A percentile compares a stretch with the other conserved stretches of the same genome.
Conservation (phyloP, 2,888 invertebrate genomes). For the Altica lythri region DNA sequence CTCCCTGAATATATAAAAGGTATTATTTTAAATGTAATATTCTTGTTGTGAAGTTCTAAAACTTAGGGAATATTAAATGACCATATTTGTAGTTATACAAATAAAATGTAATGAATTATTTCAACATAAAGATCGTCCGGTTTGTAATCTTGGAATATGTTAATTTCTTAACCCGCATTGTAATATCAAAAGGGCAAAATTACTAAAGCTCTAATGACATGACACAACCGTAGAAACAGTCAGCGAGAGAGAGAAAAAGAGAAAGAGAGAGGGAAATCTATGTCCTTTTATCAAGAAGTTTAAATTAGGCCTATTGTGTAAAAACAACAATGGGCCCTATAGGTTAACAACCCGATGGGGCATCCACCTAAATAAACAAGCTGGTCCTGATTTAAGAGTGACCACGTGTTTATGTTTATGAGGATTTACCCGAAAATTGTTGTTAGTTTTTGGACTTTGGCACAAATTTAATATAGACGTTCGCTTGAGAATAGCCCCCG, state of each 20-base stretch:
- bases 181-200: not conserved
- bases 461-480: not conserved
- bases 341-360: conserved; percentile 28
- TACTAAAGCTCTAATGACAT: not conserved
- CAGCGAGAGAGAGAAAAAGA: too few relatives aligned
- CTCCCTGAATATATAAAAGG: too few relatives aligned
- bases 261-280: too few relatives aligned
- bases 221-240: not conserved
- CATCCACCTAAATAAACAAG: conserved; percentile 20
- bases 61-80: too few relatives aligned
- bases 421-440: conserved; percentile 1
- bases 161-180: conserved; percentile 2
- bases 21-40: too few relatives aligned
- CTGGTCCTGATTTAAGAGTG: conserved; percentile 9
- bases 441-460: conserved; percentile 9
- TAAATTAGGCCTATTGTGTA: conserved; percentile 29
- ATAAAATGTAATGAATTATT: too few relatives aligned
- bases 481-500: not conserved
- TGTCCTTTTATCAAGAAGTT: conserved; percentile 18
- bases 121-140: too few relatives aligned
- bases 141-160: too few relatives aligned
- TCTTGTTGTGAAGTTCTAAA: too few relatives aligned
- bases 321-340: conserved; percentile 26
- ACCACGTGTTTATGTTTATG: conserved; percentile 15
- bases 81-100: too few relatives aligned